Conservation (phyloP, 2,797 vertebrate genomes). For the Acanthurus tractus region DNA sequence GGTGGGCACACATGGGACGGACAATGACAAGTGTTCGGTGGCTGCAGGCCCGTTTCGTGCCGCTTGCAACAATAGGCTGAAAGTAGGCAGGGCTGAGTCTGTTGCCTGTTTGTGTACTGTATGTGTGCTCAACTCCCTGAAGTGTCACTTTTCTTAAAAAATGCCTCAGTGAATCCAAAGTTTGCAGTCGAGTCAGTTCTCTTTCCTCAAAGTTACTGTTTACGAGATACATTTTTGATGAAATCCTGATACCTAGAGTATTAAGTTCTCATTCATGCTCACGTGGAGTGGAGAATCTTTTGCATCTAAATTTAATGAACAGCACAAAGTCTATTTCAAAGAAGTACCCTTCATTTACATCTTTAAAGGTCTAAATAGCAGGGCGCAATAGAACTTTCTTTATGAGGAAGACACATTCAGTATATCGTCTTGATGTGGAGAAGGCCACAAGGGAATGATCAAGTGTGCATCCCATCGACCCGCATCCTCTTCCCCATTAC, state of each 20-base stretch:
- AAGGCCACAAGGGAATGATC: slow-evolving; percentile 88
- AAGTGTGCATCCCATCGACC: slow-evolving; percentile 89
- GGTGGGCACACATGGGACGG: slow-evolving; percentile 79
- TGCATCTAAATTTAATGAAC: slow-evolving; percentile 73
- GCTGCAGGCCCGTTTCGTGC: slow-evolving; percentile 53
- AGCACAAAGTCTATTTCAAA: slow-evolving; percentile 62
- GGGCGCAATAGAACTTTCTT: slow-evolving; percentile 65
- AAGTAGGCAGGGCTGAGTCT: slow-evolving; percentile 5
- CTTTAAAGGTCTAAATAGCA: slow-evolving; percentile 75
- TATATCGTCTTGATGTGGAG: slow-evolving; percentile 75
- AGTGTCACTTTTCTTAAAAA: slow-evolving; percentile 11
- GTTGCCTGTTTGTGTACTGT: slow-evolving; percentile 12
- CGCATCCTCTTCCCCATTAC: slow-evolving; percentile 93
- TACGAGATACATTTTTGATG: slow-evolving; percentile 54
- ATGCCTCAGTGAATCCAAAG: slow-evolving; percentile 37
- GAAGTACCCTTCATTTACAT: slow-evolving; percentile 68
- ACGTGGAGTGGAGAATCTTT: slow-evolving; percentile 47
- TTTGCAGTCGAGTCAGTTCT: slow-evolving; percentile 37
- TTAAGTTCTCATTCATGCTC: slow-evolving; percentile 52
- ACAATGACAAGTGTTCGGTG: slow-evolving; percentile 77
- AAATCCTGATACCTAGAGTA: slow-evolving; percentile 41
- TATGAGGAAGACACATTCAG: slow-evolving; percentile 81
- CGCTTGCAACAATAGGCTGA: slow-evolving; percentile 36
- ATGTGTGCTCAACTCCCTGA: slow-evolving; percentile 13
- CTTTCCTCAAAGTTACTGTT: slow-evolving; percentile 60